Evolutionary conservation across 2,113 vertebrate species (phyloP).

Genomic region (Etheostoma spectabile): DNA sequence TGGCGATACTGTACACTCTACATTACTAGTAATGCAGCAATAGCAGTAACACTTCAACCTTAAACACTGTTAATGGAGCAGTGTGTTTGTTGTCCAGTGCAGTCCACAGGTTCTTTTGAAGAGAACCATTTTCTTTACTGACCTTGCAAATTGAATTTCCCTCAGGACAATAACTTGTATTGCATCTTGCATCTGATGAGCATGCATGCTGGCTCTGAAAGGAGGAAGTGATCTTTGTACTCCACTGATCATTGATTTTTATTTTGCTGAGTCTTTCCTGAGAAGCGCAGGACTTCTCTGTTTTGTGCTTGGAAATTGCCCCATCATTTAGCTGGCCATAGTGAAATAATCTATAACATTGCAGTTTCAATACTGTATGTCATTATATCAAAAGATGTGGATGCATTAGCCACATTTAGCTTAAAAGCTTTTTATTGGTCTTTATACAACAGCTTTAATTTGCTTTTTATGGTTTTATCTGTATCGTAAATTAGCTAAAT

Average conservation of each 20-base stretch:
- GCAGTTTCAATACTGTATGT: conserved; percentile 39
- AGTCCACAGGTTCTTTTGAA: conserved; percentile 14
- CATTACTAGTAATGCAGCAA: background rate
- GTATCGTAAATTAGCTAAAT: background rate
- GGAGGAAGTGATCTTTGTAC: conserved; percentile 43
- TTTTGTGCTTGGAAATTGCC: conserved; percentile 26
- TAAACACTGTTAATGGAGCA: background rate
- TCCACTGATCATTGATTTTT: conserved; percentile 62
- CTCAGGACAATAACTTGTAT: conserved; percentile 39
- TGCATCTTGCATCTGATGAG: conserved; percentile 46
- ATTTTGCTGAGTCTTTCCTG: conserved; percentile 37
- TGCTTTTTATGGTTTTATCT: conserved; percentile 16
- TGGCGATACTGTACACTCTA: background rate
- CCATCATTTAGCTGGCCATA: conserved; percentile 12
- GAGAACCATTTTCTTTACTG: conserved; percentile 31
- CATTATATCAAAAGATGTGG: conserved; percentile 8
- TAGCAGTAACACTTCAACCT: background rate
- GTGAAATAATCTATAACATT: conserved; percentile 45
- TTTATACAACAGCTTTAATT: conserved; percentile 23
- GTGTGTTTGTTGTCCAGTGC: background rate
- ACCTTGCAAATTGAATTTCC: conserved; percentile 60
- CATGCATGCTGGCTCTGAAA: conserved; percentile 27
- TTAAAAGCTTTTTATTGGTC: conserved; percentile 6
- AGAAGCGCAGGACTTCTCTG: conserved; percentile 12
- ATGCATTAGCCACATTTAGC: conserved; percentile 1